These are phyloP conservation scores for Bradypus variegatus DNA, from an alignment of 2,797 vertebrate species.

Conservation along the genomic window DNA sequence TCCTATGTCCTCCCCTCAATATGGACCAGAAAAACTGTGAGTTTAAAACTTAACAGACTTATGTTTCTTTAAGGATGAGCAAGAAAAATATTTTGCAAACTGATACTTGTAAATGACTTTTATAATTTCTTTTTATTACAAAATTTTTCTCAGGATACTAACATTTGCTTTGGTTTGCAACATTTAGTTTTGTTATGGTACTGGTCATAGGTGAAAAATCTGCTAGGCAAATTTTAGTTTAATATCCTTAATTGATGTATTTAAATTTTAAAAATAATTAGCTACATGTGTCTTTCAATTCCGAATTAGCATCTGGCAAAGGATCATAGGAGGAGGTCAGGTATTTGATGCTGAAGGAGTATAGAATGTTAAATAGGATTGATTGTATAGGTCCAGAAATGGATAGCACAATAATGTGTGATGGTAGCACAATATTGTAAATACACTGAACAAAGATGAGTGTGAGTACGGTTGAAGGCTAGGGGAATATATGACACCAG, in stretches of 20 bases:
- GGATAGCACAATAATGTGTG: too few species aligned
- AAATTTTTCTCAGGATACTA: not conserved
- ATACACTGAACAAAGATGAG: too few species aligned
- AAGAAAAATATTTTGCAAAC: not conserved
- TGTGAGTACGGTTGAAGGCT: too few species aligned
- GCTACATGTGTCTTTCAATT: not conserved
- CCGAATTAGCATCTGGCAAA: constrained; percentile 4
- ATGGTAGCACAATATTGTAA: too few species aligned
- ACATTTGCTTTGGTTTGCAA: not conserved
- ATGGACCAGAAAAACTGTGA: not conserved
- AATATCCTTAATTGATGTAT: not conserved
- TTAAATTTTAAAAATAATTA: not conserved
- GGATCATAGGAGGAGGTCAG: not conserved
- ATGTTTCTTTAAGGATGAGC: not conserved
- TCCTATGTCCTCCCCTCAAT: not conserved
- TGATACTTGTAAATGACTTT: not conserved
- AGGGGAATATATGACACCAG: too few species aligned
- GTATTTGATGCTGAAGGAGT: not conserved
- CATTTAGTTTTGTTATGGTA: not conserved
- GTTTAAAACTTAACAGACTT: not conserved
- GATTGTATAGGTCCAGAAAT: too few species aligned
- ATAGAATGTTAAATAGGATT: too few species aligned
- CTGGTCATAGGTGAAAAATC: not conserved
- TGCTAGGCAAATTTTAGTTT: not conserved
- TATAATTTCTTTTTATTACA: not conserved